Evolutionary conservation across 2,797 vertebrate species (phyloP), one percentile per base, ranked within the genome.

Genomic region (Manis pentadactyla): DNA sequence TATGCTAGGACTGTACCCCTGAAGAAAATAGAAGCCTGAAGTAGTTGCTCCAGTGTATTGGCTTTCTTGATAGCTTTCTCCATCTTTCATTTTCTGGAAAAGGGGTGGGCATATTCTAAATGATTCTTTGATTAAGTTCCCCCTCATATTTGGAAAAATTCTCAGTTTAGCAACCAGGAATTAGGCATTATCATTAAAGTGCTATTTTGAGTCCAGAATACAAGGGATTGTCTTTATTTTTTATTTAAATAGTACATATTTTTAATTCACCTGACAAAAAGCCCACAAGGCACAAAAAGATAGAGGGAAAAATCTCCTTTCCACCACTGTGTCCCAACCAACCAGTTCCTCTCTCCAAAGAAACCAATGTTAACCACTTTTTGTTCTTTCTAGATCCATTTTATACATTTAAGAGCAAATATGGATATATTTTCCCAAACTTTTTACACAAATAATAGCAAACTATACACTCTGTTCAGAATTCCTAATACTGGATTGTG

Each of bases 141-240:
- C 46, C 51, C 49, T 88, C 53, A 69, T 39, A 42, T 29, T 77
- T 89, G 81, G 82, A 84, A 92, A 89, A 37, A 39, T 21, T 8
- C 61, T 86, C 77, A 59, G 66, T 81, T 85, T n/a, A 75, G 34
- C 69, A 87, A 27, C 18, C 81, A 94, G 46, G 61, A 87, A 94
- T 86, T 83, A 59, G 55, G 55, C 55, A 83, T 10, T 42, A 81
- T 82, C 49, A 90, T 37, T 86, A 68, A 92, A 87, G 23, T 75
- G 59, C 46, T 68, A 42, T 59, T 91, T 79, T 59, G 68, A 6
- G 87, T 31, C n/a, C 66, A 69, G 37, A 93, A 85, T 92, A 61
- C 53, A 49, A 82, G 27, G 18, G 51, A 55, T 81, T 73, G 23
- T 66, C 79, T 92, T 81, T 53, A 69, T 42, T 66, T 51, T 85